phyloP scores from a whole-genome alignment of 2,888 invertebrate genomes.

The Ophion slaviceki region DNA sequence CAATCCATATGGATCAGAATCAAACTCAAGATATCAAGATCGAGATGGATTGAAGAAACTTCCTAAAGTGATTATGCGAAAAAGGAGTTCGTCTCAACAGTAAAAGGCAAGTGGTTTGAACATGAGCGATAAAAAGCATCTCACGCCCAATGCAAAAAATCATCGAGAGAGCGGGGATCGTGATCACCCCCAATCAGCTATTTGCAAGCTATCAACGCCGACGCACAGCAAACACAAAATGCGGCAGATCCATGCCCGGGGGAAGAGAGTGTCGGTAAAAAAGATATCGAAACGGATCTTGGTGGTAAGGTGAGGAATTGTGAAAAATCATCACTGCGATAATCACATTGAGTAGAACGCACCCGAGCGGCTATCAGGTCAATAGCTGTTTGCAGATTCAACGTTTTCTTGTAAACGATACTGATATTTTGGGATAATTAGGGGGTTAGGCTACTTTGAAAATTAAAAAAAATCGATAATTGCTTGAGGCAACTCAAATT shows the following conservation, averaged over 20 bases:
- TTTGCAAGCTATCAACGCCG: constrained; percentile 52
- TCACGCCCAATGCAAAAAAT: constrained; percentile 28
- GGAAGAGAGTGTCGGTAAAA: not conserved
- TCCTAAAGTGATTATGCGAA: not conserved
- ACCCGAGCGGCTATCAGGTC: too few relatives aligned
- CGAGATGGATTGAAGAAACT: not conserved
- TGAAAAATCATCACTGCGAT: not conserved
- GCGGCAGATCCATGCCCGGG: not conserved
- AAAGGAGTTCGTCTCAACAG: not conserved
- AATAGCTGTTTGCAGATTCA: too few relatives aligned
- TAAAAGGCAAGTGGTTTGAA: constrained; percentile 55
- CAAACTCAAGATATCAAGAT: not conserved
- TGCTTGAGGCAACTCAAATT: too few relatives aligned
- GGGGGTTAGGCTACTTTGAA: too few relatives aligned
- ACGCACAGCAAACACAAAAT: constrained; percentile 17
- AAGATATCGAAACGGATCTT: not conserved
- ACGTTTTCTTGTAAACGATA: too few relatives aligned
- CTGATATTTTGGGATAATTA: too few relatives aligned
- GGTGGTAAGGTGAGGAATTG: not conserved
- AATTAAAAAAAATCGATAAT: too few relatives aligned
- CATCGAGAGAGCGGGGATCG: not conserved
- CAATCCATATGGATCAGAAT: not conserved
- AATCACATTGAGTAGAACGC: too few relatives aligned
- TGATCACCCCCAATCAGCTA: constrained; percentile 48
- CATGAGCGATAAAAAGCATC: constrained; percentile 60